Percentiles rank a stretch among this genome's conserved stretches.
Conservation (phyloP, 2,797 vertebrate genomes). For the Protonibea diacanthus region DNA sequence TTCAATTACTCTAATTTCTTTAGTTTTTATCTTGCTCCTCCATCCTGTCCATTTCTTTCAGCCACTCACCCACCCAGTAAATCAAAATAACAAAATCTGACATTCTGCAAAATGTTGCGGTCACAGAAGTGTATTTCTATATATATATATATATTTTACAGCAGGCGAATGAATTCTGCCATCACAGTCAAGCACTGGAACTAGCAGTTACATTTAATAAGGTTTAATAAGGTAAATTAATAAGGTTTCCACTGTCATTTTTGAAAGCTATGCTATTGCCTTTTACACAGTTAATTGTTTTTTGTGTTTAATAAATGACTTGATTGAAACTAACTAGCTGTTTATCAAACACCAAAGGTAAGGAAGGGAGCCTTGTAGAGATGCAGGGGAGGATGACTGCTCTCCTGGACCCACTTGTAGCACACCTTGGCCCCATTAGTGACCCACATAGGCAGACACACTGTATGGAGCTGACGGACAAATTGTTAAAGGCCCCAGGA, state of each 20-base stretch:
- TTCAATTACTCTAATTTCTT: too few species aligned
- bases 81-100: too few species aligned
- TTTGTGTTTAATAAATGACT: not conserved
- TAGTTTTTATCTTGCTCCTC: too few species aligned
- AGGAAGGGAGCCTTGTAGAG: too few species aligned
- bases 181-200: not conserved
- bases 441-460: not conserved
- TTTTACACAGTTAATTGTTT: not conserved
- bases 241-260: too few species aligned
- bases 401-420: constrained; percentile 37
- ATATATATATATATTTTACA: too few species aligned
- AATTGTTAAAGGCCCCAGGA: constrained; percentile 31
- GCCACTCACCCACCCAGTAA: too few species aligned
- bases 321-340: not conserved
- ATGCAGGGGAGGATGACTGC: constrained; percentile 1
- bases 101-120: too few species aligned
- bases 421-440: constrained; percentile 36
- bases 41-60: too few species aligned
- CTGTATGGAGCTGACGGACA: constrained; percentile 38
- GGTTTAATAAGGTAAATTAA: not conserved
- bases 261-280: not conserved
- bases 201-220: not conserved
- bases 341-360: not conserved
- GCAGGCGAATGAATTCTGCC: too few species aligned
- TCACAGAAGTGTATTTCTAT: too few species aligned